Base-by-base conservation (phyloP, 2,113 vertebrate genomes). In the Apistogramma diplotaenia region DNA sequence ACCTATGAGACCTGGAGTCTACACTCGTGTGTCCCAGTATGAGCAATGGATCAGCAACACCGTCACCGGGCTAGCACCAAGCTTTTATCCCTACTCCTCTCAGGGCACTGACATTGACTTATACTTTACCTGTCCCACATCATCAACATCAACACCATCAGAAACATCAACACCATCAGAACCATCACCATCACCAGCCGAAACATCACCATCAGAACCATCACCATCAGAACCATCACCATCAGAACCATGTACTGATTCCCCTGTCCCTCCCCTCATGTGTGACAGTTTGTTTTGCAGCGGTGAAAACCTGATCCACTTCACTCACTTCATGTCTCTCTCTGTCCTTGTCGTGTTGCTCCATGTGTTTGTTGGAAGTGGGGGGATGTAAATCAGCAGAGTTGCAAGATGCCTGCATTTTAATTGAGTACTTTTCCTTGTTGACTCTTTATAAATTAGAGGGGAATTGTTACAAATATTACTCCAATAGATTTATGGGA, bases 1-100 rank as follows among this genome's bases (percentile, higher is more conserved):
- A 51, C 93, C 95, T n/a, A 90, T 92, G 13, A 93, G 78, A n/a
- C 97, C 97, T 6, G 96, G 96, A 29, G 95, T 96, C 81, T 97
- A 97, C 57, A 79, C 96, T 54, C 87, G 92, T 51, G 95, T 97
- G 86, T 96, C 96, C 35, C 73, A 86, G 65, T 96, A 95, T 84
- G 82, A 96, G 71, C 76, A 90, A 1, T 97, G 96, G 96, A 97
- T 97, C 89, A 75, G 1, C 0, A 16, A 7, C 7, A 7, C 31
- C 2, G 56, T 79, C 2, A 37, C 10, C 2, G 29, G 2, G 21
- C 27, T 12, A 61, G 0, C 1, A 2, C 58, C 83, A 0, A 86
- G 87, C 13, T 93, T 93, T 8, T 33, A 92, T 5, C 8, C 5
- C 8, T 83, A 71, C 77, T 46, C 0, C 0, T 81, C 83, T 0